phyloP scores from a whole-genome alignment of 2,113 vertebrate genomes.

The Blennius ocellaris region DNA sequence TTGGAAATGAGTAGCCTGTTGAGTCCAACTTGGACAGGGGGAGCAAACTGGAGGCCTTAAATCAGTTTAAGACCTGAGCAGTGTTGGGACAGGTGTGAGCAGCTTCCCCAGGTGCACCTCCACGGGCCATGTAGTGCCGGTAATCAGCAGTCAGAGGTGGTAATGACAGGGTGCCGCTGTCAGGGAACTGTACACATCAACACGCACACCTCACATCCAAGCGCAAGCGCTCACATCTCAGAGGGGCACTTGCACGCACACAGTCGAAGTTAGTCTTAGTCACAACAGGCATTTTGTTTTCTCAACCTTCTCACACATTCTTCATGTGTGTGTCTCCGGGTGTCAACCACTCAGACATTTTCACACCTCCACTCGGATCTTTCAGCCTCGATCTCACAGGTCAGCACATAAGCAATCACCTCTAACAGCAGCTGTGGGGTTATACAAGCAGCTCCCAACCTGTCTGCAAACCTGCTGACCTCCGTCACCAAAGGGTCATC shows the following conservation, averaged over 20 bases:
- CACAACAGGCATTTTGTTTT: conserved; percentile 30
- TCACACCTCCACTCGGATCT: conserved; percentile 54
- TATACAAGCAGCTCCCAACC: conserved; percentile 50
- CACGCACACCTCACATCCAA: conserved; percentile 35
- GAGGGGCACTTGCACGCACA: conserved; percentile 58
- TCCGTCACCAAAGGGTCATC: conserved; percentile 48
- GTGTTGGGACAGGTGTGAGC: conserved; percentile 75
- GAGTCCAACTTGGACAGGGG: conserved; percentile 3
- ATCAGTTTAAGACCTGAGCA: conserved; percentile 51
- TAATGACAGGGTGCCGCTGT: conserved; percentile 77
- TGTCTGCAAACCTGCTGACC: conserved; percentile 38
- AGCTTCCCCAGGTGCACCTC: conserved; percentile 77
- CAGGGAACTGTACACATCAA: conserved; percentile 36
- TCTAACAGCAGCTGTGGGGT: conserved; percentile 58
- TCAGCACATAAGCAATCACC: conserved; percentile 36
- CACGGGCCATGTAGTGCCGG: conserved; percentile 71
- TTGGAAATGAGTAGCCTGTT: conserved; percentile 59
- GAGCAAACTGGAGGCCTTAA: conserved; percentile 34
- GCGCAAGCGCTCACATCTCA: conserved; percentile 36
- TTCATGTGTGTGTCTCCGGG: conserved; percentile 1
- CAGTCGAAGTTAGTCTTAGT: conserved; percentile 29
- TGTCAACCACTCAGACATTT: conserved; percentile 36
- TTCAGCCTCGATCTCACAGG: conserved; percentile 38
- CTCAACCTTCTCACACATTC: conserved; percentile 10
- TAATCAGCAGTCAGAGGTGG: conserved; percentile 65